These are phyloP conservation scores for Metacarcinus magister DNA, from an alignment of 2,888 invertebrate genomes.

Conservation along the genomic window DNA sequence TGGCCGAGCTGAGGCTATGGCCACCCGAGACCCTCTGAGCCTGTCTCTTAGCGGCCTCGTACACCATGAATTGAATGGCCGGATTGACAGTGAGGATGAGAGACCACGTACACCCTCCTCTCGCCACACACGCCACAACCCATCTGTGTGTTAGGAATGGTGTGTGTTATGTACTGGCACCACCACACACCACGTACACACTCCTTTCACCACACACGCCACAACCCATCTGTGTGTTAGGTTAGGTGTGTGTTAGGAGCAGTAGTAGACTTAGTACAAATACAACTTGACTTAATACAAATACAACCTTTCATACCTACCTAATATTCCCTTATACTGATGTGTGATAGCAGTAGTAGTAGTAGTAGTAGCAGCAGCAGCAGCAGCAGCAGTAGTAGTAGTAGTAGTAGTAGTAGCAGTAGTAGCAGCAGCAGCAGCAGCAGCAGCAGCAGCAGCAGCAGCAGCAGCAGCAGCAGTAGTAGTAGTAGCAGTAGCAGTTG, in stretches of 20 bases:
- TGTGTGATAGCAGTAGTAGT: not conserved
- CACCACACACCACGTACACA: conserved; percentile 92
- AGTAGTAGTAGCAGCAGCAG: not conserved
- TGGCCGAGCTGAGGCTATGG: conserved; percentile 87
- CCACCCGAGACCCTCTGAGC: conserved; percentile 83
- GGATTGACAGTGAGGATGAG: conserved; percentile 95
- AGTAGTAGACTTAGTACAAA: no score
- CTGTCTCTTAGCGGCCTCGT: conserved; percentile 92
- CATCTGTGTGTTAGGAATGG: conserved; percentile 88
- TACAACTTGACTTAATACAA: no score
- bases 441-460: no score
- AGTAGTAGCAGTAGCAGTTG: not conserved
- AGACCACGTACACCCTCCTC: conserved; percentile 90
- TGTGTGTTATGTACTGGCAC: no score
- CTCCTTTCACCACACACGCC: conserved; percentile 90
- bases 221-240: conserved; percentile 87
- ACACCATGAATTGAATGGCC: conserved; percentile 96
- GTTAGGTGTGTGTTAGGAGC: no score
- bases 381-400: not conserved
- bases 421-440: no score
- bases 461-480: no score
- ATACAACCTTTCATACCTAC: conserved; percentile 40
- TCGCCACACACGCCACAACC: conserved; percentile 89
- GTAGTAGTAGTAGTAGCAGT: no score
- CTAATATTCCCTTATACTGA: conserved; percentile 73